Evolutionary conservation across 2,888 invertebrate species (phyloP).

Genomic region (Rugalucina vietnamica): DNA sequence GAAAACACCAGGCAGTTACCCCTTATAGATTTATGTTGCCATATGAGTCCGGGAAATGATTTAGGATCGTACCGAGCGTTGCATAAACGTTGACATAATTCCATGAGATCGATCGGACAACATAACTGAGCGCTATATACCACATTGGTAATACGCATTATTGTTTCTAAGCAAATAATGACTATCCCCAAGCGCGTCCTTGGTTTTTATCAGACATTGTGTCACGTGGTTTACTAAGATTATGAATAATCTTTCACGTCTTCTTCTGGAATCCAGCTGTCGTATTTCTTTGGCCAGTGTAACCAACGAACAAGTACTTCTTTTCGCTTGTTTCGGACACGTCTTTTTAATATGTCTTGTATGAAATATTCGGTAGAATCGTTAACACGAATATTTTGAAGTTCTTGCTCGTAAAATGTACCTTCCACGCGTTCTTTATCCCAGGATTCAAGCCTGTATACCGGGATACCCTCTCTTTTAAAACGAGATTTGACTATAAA

Average conservation of each 20-base stretch:
- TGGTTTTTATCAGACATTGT: too few relatives aligned
- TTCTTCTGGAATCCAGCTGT: conserved; percentile 29
- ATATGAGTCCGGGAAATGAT: conserved; percentile 27
- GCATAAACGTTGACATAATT: conserved; percentile 11
- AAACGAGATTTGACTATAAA: conserved; percentile 30
- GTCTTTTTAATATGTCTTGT: conserved; percentile 17
- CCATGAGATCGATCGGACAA: conserved; percentile 11
- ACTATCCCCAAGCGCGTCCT: too few relatives aligned
- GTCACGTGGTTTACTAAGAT: too few relatives aligned
- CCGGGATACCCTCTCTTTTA: conserved; percentile 23
- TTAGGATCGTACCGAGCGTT: conserved; percentile 22
- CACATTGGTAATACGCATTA: conserved; percentile 28
- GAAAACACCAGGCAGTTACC: conserved; percentile 42
- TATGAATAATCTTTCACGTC: conserved; percentile 6
- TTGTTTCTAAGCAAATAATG: too few relatives aligned
- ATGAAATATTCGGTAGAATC: conserved; percentile 16
- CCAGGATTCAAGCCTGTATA: conserved; percentile 37
- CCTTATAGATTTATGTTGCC: conserved; percentile 37
- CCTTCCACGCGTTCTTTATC: conserved; percentile 20
- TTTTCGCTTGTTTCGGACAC: conserved; percentile 8
- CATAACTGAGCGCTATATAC: conserved; percentile 21
- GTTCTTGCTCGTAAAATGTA: conserved; percentile 22
- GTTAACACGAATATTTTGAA: conserved; percentile 26
- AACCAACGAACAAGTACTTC: conserved; percentile 34
- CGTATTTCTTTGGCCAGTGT: conserved; percentile 39